Evolutionary conservation across 2,113 vertebrate species (phyloP), one percentile per base, ranked within the genome.

Genomic region (Spea multiplicata): DNA sequence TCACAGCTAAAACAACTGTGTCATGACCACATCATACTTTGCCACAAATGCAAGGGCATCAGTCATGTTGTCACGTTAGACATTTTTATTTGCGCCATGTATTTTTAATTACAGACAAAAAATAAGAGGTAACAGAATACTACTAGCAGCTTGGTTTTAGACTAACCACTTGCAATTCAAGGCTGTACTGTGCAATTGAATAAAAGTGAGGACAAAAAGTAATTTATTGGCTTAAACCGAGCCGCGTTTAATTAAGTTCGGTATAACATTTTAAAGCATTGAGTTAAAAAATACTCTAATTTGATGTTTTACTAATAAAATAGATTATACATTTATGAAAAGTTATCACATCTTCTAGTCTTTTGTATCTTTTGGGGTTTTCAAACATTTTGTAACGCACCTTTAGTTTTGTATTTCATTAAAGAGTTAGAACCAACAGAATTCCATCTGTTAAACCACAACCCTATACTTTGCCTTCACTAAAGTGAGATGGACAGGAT

Each of bases 301-400:
- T 73, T 80, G 64, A 80, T 80, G 71, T 80, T 80, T 80, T 80
- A 80, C 78, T 74, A 80, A 74, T 80, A 74, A 80, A 80, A 73
- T 57, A 74, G 30, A 30, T 30, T 30, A 46, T 73, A 16, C 64
- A 80, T 80, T 80, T 80, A 68, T 74, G 48, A 49, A 67, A 44
- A 67, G 44, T 45, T 64, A 65, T n/a, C 57, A 17, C 9, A 48
- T 70, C 66, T 55, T 70, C 66, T 55, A 50, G 14, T 10, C 16
- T 45, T 68, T 30, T 30, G 16, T 6, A 44, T 5, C 44, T 9
- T 9, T 66, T 66, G 17, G 7, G n/a, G 0, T 66, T 17, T 44
- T 66, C 4, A 4, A 5, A 8, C 9, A 30, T 66, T 66, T 66
- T 16, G 5, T 7, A 62, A 62, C 14, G 4, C 17, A 16, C 14